Base-by-base conservation (phyloP, 2,113 vertebrate species). In the Catharus minimus region DNA sequence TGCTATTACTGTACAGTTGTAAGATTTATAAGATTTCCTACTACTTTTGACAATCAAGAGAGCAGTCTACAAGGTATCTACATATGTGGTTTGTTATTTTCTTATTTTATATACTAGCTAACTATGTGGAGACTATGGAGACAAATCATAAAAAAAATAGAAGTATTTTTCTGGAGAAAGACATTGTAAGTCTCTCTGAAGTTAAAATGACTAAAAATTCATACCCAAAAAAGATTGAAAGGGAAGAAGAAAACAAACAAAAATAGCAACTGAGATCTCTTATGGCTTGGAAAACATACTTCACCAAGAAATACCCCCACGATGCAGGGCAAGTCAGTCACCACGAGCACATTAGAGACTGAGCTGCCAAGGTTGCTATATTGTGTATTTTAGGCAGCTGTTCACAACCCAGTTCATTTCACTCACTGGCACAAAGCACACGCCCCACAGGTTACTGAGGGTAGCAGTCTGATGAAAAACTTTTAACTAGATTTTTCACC, bases 1-100 rank as follows among this genome's bases (percentile, higher is more conserved):
- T 61, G 30, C 12, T 52, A 23, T 20, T 53, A 50, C 2, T 23
- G 32, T 52, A 41, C 0, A 13, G 7, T 7, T 74, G 4, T 66
- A 61, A 74, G 33, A 96, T 89, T 88, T 93, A 64, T 61, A 86
- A 94, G 91, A 92, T 93, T 96, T 97, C 92, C 95, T 88, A 73
- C 73, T 94, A 58, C 58, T 95, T 95, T 94, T 85, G 78, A 61
- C 81, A 93, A 53, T 89, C 94, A 95, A 96, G 83, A 96, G 78
- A 84, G 66, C 75, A 90, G 62, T 47, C 83, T 91, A 72, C 80
- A 93, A 95, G 92, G 32, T 38, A 77, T 61, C 69, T 89, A 82
- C 57, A 95, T 58, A 96, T 82, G 52, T 68, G 75, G 78, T 75
- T 88, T 93, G 55, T 66, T 88, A 89, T 95, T 77, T 92, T 95